Evolutionary conservation across 2,113 vertebrate species (phyloP).

Genomic region (Eretmochelys imbricata): DNA sequence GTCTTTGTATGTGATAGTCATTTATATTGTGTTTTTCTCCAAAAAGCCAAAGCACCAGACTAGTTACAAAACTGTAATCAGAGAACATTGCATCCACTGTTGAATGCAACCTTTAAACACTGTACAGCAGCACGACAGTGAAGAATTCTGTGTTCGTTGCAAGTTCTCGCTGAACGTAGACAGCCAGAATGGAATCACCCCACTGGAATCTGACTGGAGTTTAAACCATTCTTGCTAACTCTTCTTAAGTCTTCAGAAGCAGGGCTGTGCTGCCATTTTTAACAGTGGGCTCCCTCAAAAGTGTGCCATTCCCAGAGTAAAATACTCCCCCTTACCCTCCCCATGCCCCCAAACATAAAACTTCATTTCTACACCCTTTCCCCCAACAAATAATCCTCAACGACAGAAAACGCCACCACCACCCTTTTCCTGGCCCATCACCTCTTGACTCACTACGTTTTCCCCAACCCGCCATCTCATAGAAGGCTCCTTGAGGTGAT

Average conservation of each 20-base stretch:
- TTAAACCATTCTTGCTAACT: background rate
- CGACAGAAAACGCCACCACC: background rate
- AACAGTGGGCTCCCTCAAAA: too few species aligned
- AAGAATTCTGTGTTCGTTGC: background rate
- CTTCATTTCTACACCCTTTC: background rate
- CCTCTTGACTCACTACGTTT: background rate
- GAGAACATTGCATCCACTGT: background rate
- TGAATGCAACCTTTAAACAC: background rate
- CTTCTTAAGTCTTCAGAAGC: background rate
- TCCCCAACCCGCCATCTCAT: background rate
- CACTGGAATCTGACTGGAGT: background rate
- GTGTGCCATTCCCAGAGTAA: too few species aligned
- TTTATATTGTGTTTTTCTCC: background rate
- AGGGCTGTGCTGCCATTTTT: background rate
- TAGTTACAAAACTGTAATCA: background rate
- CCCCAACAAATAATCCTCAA: background rate
- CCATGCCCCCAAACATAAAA: background rate
- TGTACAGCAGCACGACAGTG: accelerated
- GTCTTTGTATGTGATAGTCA: background rate
- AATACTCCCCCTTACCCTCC: too few species aligned
- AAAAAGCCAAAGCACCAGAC: background rate
- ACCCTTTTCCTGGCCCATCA: background rate
- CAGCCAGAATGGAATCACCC: background rate
- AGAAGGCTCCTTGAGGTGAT: background rate
- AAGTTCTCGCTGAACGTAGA: background rate